A percentile compares a stretch with the other conserved stretches of the same genome.
These are phyloP conservation scores for Tenebrio molitor DNA, from an alignment of 1,140 invertebrate species.

Conservation along the genomic window DNA sequence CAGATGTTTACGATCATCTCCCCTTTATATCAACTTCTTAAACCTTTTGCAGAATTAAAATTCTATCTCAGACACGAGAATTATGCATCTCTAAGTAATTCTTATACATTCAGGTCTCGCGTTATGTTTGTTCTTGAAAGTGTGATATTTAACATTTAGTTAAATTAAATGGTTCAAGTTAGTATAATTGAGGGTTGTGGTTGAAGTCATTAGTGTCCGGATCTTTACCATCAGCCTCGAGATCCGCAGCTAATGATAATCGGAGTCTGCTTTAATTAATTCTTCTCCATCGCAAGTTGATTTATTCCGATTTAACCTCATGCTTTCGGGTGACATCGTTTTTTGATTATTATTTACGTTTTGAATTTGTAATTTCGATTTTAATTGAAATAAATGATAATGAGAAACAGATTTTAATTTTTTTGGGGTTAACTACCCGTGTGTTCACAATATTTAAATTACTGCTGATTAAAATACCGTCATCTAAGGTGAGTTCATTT, in stretches of 20 bases:
- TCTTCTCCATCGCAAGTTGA: constrained; percentile 27
- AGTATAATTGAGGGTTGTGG: constrained; percentile 41
- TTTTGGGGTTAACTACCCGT: too few relatives aligned
- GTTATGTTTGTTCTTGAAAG: constrained; percentile 32
- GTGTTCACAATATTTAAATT: too few relatives aligned
- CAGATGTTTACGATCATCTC: constrained; percentile 50
- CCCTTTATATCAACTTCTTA: constrained; percentile 34
- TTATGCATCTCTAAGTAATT: constrained; percentile 1
- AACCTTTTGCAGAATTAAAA: constrained; percentile 35
- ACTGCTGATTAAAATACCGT: too few relatives aligned
- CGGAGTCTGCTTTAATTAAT: constrained; percentile 48
- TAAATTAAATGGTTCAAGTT: constrained; percentile 41
- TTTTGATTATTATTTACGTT: not conserved
- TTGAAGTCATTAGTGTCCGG: constrained; percentile 47
- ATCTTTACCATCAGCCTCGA: constrained; percentile 26
- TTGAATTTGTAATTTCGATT: not conserved
- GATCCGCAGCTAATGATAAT: constrained; percentile 49
- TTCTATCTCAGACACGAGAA: constrained; percentile 5
- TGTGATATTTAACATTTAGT: constrained; percentile 44
- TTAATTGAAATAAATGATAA: too few relatives aligned
- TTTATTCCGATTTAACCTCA: constrained; percentile 8
- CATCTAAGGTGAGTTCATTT: too few relatives aligned
- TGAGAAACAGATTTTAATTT: too few relatives aligned
- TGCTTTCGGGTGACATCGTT: not conserved
- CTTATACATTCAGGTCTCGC: not conserved